Conservation (phyloP, 2,797 vertebrate species). For the Xenentodon cancila region DNA sequence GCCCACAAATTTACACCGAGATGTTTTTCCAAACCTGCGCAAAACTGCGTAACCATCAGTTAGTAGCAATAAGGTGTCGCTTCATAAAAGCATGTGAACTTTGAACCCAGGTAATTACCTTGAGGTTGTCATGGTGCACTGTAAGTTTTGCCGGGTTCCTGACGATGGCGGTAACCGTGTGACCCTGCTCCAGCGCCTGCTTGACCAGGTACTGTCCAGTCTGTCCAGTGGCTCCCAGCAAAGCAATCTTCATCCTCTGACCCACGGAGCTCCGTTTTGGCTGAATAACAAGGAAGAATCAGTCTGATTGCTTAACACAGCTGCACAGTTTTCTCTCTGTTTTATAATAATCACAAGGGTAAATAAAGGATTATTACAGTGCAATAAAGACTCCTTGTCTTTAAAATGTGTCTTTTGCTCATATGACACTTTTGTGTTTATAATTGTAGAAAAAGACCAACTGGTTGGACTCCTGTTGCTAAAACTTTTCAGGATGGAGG, state of each 20-base stretch:
- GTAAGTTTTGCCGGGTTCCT: constrained; percentile 80
- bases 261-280: constrained; percentile 5
- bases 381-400: constrained; percentile 29
- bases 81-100: constrained; percentile 8
- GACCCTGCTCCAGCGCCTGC: constrained; percentile 83
- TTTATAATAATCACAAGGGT: constrained; percentile 29
- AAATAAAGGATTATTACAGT: constrained; percentile 39
- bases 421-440: not conserved
- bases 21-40: too few species aligned
- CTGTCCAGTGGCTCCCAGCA: constrained; percentile 85
- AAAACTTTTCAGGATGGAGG: too few species aligned
- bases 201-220: constrained; percentile 80
- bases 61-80: not conserved
- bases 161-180: constrained; percentile 82
- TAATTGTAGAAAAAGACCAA: not conserved
- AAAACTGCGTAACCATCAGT: too few species aligned
- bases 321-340: constrained; percentile 25
- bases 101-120: constrained; percentile 67
- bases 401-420: constrained; percentile 9
- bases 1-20: too few species aligned
- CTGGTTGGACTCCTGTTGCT: too few species aligned
- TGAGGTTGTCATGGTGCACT: constrained; percentile 80
- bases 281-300: not conserved
- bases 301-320: not conserved
- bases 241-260: constrained; percentile 78